phyloP scores from a whole-genome alignment of 2,113 vertebrate species.

The Leuciscus idus region DNA sequence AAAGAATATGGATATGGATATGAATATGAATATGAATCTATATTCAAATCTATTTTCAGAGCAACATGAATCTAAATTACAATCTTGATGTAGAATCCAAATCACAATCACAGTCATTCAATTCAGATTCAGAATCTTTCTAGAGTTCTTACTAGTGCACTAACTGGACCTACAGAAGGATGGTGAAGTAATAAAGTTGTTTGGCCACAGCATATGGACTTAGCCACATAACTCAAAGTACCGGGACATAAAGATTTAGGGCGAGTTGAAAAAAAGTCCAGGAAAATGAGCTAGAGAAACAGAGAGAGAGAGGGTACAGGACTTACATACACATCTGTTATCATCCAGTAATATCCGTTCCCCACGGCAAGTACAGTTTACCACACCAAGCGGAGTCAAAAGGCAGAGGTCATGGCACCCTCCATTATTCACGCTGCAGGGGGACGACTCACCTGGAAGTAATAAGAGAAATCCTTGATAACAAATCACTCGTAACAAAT shows the following conservation, averaged over 20 bases:
- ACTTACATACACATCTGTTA: conserved; percentile 94
- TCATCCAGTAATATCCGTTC: conserved; percentile 82
- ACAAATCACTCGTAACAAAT: neutral
- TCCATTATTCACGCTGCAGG: conserved; percentile 82
- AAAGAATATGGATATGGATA: neutral
- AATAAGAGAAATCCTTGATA: conserved; percentile 1
- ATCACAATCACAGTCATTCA: neutral
- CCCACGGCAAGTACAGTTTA: conserved; percentile 87
- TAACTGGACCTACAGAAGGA: neutral
- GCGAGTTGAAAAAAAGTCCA: neutral
- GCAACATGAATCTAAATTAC: neutral
- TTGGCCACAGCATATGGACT: neutral
- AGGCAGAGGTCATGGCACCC: conserved; percentile 88
- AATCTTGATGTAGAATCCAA: neutral
- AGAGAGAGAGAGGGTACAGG: conserved; percentile 56
- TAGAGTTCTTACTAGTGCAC: neutral
- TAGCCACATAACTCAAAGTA: neutral
- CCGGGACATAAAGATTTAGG: neutral
- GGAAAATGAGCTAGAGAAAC: conserved; percentile 5
- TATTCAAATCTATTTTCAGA: neutral
- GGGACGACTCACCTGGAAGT: conserved; percentile 83
- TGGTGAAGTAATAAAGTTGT: neutral
- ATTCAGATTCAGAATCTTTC: neutral
- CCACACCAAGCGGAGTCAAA: conserved; percentile 80
- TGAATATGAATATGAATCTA: neutral